Evolutionary conservation across 2,113 vertebrate species (phyloP).

Genomic region (Parotia lawesii): DNA sequence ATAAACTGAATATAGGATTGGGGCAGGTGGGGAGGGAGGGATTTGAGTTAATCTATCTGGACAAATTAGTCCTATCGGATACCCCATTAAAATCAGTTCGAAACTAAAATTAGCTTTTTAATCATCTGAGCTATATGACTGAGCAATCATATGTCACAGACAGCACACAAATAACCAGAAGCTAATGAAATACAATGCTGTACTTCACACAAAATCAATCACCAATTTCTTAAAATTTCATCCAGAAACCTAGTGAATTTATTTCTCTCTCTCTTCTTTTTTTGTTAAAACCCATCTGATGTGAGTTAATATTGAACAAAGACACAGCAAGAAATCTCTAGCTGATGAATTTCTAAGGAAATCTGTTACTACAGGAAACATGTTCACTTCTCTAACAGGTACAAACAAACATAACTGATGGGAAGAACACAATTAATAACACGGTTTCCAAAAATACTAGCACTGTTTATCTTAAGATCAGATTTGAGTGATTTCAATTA

Average conservation of each 20-base stretch:
- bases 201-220: constrained; percentile 25
- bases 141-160: neutral
- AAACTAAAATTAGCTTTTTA: neutral
- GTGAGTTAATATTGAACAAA: constrained; percentile 16
- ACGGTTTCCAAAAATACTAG: constrained; percentile 57
- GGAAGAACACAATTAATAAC: constrained; percentile 67
- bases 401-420: constrained; percentile 71
- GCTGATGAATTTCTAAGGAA: constrained; percentile 35
- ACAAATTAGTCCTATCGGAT: neutral
- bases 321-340: neutral
- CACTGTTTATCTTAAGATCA: constrained; percentile 67
- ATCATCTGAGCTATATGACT: neutral
- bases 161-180: neutral
- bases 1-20: neutral
- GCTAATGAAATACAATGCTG: neutral
- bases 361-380: constrained; percentile 57
- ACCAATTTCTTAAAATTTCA: constrained; percentile 17
- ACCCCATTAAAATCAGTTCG: neutral
- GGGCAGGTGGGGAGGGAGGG: accelerated
- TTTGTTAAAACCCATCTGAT: neutral
- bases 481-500: constrained; percentile 64
- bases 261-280: neutral
- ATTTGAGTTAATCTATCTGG: neutral
- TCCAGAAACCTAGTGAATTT: neutral
- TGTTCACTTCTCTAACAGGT: constrained; percentile 59